These are phyloP conservation scores for Otus sunia DNA, from an alignment of 2,113 vertebrate species.

Conservation along the genomic window DNA sequence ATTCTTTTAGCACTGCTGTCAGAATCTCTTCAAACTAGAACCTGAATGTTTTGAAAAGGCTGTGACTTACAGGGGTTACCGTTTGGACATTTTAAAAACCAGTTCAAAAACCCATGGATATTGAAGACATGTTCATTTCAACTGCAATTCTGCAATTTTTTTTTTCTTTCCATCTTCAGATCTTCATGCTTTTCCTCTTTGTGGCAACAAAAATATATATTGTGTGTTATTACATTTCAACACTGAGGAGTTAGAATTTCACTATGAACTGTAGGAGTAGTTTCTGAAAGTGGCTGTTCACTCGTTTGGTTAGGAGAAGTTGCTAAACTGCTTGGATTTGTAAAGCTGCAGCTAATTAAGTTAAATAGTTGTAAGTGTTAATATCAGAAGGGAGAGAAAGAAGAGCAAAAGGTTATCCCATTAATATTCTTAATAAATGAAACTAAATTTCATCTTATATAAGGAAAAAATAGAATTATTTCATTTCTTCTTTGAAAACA, in stretches of 20 bases:
- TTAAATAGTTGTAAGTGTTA: not conserved
- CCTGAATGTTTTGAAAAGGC: conserved; percentile 21
- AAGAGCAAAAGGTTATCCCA: rapidly evolving
- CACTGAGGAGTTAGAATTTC: not conserved
- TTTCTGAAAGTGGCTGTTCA: not conserved
- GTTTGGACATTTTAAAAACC: not conserved
- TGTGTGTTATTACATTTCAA: not conserved
- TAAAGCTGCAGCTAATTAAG: not conserved
- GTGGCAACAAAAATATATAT: not conserved
- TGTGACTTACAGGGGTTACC: not conserved
- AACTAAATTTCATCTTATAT: not conserved
- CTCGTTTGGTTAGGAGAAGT: not conserved
- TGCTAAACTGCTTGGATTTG: not conserved
- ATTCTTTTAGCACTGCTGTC: not conserved
- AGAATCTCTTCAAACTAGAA: conserved; percentile 30
- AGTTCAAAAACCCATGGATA: not conserved
- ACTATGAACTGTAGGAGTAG: not conserved
- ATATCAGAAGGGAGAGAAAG: not conserved
- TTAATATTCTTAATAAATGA: not conserved
- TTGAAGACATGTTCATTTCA: not conserved
- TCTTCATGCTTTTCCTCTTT: not conserved
- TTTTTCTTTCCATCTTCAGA: not conserved
- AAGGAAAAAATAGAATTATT: not conserved
- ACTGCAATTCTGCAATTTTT: not conserved
- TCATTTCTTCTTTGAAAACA: not conserved